Conservation (phyloP, 1,140 invertebrate genomes). For the Paramacrobiotus metropolitanus region DNA sequence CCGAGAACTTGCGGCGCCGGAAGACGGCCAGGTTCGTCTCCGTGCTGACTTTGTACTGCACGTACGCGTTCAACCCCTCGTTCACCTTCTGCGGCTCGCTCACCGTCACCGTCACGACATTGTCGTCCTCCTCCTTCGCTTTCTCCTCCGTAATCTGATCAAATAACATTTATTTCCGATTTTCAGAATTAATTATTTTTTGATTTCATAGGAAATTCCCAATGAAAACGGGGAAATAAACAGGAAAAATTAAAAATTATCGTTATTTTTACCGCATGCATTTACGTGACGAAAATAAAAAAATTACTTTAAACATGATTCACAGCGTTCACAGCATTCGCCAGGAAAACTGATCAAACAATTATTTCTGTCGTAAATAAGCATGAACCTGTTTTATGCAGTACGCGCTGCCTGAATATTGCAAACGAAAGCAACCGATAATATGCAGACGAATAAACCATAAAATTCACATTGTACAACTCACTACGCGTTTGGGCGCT, state of each 20-base stretch:
- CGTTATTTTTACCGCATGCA: not conserved
- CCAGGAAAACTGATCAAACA: too few species aligned
- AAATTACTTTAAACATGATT: too few species aligned
- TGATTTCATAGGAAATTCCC: not conserved
- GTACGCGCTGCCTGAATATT: slow-evolving; percentile 7
- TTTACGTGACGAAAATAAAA: slow-evolving; percentile 11
- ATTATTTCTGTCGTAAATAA: too few species aligned
- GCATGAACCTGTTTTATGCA: not conserved
- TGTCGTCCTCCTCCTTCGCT: slow-evolving; percentile 20
- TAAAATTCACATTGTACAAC: not conserved
- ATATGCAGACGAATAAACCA: not conserved
- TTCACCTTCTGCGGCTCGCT: slow-evolving; percentile 83
- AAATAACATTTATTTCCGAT: not conserved
- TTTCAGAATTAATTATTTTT: not conserved
- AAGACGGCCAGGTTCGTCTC: slow-evolving; percentile 75
- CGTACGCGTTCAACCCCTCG: slow-evolving; percentile 56
- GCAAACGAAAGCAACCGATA: not conserved
- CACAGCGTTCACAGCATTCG: too few species aligned
- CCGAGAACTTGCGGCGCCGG: slow-evolving; percentile 53
- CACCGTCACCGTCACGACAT: slow-evolving; percentile 40
- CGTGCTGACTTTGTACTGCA: slow-evolving; percentile 34
- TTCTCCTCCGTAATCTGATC: not conserved
- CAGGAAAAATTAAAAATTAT: not conserved
- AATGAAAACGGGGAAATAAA: slow-evolving; percentile 6
- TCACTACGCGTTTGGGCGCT: not conserved